Evolutionary conservation across 2,797 vertebrate genomes (phyloP), one percentile per base, ranked within the genome.

Genomic region (Macroramphosus scolopax): DNA sequence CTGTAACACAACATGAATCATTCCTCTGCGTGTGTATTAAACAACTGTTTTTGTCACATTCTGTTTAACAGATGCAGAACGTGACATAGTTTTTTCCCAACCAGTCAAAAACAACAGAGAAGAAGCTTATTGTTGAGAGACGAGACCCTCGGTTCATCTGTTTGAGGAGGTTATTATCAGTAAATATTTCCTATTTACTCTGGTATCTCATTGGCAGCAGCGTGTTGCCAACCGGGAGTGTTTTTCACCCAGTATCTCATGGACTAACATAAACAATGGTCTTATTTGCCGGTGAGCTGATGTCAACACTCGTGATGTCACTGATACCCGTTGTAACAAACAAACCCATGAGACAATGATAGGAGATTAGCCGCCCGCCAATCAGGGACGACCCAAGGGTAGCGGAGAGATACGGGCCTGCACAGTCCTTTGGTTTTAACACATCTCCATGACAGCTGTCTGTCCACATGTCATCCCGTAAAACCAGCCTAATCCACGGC

Each of bases 131-230:
- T 63, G 37, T 51, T 36, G 39, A 61, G 49, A 46, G 66, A 63
- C 30, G 17, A 33, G 31, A 69, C 35, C 45, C 37, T 65, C 46
- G 32, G 44, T 74, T 84, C 73, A 55, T 77, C 61, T 77, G 76
- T 84, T 80, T 82, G 77, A 85, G 60, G 71, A 82, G 82, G 86
- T 84, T 84, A 81, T 82, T 83, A 85, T 83, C 76, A 62, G 82
- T 78, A 80, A 85, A 86, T 82, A 83, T 75, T 79, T 61, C 66
- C 66, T 81, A 54, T 88, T 87, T 86, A 67, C 74, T 72, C 66
- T 67, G 63, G 53, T 57, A 76, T 80, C 69, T 78, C 71, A 42
- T 68, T 73, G 68, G 65, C 72, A 53, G 72, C 32, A 35, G 52
- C 51, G 39, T 51, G 57, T 54, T 65, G 51, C 73, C 81, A 86